Evolutionary conservation across 1,140 invertebrate species (phyloP), one percentile per base, ranked within the genome.

Genomic region (Solen grandis): DNA sequence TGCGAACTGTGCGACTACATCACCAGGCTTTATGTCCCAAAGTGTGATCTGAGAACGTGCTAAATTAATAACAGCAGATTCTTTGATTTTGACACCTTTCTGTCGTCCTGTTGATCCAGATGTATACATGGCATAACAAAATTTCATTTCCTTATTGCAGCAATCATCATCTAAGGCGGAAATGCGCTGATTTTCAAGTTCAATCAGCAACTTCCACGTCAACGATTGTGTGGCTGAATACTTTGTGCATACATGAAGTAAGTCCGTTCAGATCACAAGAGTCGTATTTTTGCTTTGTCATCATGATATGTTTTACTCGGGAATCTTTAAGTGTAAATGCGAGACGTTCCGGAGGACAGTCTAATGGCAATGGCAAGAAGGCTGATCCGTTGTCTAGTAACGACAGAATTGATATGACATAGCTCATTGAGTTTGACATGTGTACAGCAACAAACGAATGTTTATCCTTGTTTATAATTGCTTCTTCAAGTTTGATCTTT

Each of bases 61-160:
- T 10, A 87, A 68, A 66, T 87, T 87, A 22, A 84, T 66, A 50
- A 84, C 76, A 19, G 73, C 66, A 19, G 74, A 78, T 54, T 84
- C 62, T 50, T 60, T 81, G 5, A 87, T 83, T 60, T 80, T 75
- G 4, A 87, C 86, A 25, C 86, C 85, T 62, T 87, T 87, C 35
- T 85, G 86, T 65, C 78, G 75, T 27, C 86, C 86, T 13, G 86
- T 87, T 13, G 86, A 87, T 1, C 86, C 86, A 16, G 86, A 87
- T 31, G 86, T 87, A 19, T 87, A 87, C 75, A 87, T 87, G 0
- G 86, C 57, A 55, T 87, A 87, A n/a, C n/a, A n/a, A n/a, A n/a
- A n/a, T n/a, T n/a, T n/a, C n/a, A n/a, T n/a, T n/a, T n/a, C n/a
- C n/a, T n/a, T n/a, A n/a, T n/a, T n/a, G n/a, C n/a, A n/a, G n/a